These are phyloP conservation scores for Streptopelia turtur DNA, from an alignment of 2,797 vertebrate genomes.

Conservation along the genomic window DNA sequence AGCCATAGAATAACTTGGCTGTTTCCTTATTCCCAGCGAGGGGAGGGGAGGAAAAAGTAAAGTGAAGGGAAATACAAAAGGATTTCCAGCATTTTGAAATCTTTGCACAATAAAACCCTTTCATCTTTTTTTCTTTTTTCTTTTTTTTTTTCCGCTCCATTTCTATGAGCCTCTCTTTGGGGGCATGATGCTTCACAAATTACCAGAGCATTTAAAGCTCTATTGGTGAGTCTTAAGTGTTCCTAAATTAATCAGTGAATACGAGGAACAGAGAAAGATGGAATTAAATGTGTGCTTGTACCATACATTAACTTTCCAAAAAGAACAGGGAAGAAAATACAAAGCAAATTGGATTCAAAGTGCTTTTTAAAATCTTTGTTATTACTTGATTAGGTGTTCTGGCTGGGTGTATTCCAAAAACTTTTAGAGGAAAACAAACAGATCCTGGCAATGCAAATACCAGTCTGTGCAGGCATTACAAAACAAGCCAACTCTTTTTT, in stretches of 20 bases:
- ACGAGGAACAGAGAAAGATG: not conserved
- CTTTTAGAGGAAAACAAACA: not conserved
- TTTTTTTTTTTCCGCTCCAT: not conserved
- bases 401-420: not conserved
- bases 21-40: conserved; percentile 38
- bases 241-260: not conserved
- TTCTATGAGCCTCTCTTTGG: not conserved
- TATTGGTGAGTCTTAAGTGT: not conserved
- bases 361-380: not conserved
- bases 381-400: not conserved
- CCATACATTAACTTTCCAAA: not conserved
- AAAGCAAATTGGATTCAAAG: not conserved
- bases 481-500: not conserved
- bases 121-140: not conserved
- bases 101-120: conserved; percentile 43
- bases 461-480: not conserved
- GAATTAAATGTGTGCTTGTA: not conserved
- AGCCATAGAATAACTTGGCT: conserved; percentile 58
- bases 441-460: not conserved
- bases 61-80: conserved; percentile 30
- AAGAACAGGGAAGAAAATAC: not conserved
- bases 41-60: not conserved
- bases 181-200: not conserved
- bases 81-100: conserved; percentile 56
- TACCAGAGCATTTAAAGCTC: not conserved